Evolutionary conservation across 2,888 invertebrate species (phyloP).

Genomic region (Xestia rhomboidea): DNA sequence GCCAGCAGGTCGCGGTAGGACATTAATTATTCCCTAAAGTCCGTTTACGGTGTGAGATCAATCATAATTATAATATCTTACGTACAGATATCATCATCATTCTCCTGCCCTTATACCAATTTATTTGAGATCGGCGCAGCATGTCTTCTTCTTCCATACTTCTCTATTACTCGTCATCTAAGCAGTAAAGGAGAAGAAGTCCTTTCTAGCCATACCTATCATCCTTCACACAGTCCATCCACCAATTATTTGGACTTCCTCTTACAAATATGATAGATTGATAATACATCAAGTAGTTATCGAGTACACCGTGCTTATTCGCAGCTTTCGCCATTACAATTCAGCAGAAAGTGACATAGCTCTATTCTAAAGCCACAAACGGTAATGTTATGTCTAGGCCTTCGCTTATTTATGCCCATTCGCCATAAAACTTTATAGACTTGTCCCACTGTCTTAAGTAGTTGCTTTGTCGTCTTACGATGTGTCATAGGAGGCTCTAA

Average conservation of each 20-base stretch:
- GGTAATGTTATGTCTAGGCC: conserved; percentile 45
- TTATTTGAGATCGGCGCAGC: too few species aligned
- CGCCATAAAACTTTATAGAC: conserved; percentile 53
- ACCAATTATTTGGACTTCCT: too few species aligned
- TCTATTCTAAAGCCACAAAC: conserved; percentile 55
- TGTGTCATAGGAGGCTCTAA: conserved; percentile 31
- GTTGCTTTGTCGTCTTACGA: conserved; percentile 45
- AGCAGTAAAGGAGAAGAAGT: too few species aligned
- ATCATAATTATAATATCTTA: neutral
- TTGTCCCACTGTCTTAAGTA: conserved; percentile 44
- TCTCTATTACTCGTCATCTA: too few species aligned
- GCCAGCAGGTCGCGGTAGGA: too few species aligned
- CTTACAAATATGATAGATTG: neutral
- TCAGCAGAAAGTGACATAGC: conserved; percentile 33
- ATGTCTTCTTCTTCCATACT: too few species aligned
- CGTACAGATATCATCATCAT: neutral
- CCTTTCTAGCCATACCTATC: too few species aligned
- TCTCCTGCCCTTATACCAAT: too few species aligned
- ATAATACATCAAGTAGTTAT: neutral
- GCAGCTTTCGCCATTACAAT: conserved; percentile 36
- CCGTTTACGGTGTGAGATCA: neutral
- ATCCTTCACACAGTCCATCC: too few species aligned
- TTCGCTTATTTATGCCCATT: conserved; percentile 45
- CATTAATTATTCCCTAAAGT: neutral
- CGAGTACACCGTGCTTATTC: neutral